Conservation (phyloP, 2,113 vertebrate genomes). For the Bubo bubo region DNA sequence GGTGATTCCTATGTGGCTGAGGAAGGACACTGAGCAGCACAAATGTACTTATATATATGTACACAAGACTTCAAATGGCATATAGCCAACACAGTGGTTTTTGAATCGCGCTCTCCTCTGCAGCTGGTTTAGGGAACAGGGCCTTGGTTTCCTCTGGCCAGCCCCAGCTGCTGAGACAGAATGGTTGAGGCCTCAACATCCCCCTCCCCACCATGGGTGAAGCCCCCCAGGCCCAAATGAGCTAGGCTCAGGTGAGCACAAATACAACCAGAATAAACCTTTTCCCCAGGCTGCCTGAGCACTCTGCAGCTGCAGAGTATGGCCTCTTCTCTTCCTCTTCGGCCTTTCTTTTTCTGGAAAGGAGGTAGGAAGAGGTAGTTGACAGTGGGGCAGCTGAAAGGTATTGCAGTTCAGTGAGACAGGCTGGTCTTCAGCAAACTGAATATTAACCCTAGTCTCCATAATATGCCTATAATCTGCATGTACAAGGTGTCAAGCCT, state of each 20-base stretch:
- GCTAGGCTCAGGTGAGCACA: neutral
- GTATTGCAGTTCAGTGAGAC: neutral
- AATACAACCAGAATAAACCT: neutral
- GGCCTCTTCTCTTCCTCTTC: neutral
- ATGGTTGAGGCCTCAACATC: neutral
- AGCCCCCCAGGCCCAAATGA: neutral
- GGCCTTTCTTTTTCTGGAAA: neutral
- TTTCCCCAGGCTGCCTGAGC: neutral
- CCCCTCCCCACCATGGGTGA: neutral
- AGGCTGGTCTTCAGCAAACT: neutral
- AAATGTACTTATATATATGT: neutral
- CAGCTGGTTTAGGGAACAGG: neutral
- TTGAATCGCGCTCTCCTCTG: accelerated
- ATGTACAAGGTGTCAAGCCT: neutral
- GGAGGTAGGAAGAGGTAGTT: neutral
- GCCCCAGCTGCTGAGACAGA: neutral
- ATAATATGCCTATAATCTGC: neutral
- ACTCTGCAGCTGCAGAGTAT: neutral
- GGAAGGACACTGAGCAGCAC: neutral
- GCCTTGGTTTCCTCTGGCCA: neutral
- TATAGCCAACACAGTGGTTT: neutral
- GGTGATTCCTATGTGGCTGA: neutral
- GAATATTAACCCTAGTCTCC: neutral
- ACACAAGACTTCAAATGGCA: neutral
- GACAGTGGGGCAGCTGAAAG: neutral